These are phyloP conservation scores for Apamea epomidion DNA, from an alignment of 2,888 invertebrate genomes.

Conservation along the genomic window DNA sequence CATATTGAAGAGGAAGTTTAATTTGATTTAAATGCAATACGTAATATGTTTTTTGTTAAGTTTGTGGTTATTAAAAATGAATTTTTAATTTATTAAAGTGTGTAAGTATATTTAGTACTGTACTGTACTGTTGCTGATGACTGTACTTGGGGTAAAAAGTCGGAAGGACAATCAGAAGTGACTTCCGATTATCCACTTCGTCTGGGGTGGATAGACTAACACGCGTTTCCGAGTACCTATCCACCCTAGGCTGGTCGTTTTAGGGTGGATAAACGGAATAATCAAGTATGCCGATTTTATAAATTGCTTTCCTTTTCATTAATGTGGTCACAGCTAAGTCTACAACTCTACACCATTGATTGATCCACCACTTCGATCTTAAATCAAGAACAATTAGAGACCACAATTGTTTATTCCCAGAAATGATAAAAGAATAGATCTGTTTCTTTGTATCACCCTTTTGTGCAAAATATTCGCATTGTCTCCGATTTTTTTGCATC, in stretches of 20 bases:
- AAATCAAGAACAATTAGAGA: neutral
- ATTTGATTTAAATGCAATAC: neutral
- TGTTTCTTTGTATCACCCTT: conserved; percentile 11
- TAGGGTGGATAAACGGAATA: neutral
- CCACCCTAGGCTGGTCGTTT: neutral
- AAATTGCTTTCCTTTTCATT: neutral
- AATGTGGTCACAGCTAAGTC: too few relatives aligned
- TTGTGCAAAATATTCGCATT: conserved; percentile 17
- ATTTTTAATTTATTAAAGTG: too few relatives aligned
- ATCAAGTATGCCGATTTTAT: neutral
- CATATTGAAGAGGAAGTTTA: neutral
- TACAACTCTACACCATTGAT: neutral
- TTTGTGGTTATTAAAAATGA: neutral
- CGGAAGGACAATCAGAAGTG: neutral
- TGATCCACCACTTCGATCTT: neutral
- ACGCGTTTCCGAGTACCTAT: neutral
- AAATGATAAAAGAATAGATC: conserved; percentile 9
- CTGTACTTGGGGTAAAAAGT: neutral
- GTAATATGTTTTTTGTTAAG: neutral
- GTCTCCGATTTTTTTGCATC: conserved; percentile 16
- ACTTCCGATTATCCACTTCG: neutral
- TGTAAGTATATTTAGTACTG: too few relatives aligned
- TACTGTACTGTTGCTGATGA: neutral
- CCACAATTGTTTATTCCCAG: conserved; percentile 7
- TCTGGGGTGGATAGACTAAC: neutral